These are phyloP conservation scores for Temnothorax nylanderi DNA, from an alignment of 1,140 invertebrate genomes.

Conservation along the genomic window DNA sequence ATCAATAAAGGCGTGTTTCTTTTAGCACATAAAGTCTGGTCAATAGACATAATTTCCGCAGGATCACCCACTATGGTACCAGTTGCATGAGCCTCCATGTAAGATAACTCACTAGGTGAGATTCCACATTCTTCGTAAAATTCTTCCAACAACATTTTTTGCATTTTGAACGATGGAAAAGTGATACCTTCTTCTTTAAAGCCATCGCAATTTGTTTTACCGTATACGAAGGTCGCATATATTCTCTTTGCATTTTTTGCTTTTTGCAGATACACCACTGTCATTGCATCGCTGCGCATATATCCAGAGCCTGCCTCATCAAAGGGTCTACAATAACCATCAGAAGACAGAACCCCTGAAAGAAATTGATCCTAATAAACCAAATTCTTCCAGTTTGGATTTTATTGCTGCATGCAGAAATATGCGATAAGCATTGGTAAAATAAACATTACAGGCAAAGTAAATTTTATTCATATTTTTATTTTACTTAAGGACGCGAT, in stretches of 20 bases:
- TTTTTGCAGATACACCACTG: slow-evolving; percentile 93
- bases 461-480: too few species aligned
- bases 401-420: not conserved
- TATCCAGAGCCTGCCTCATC: slow-evolving; percentile 93
- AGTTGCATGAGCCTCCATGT: slow-evolving; percentile 97
- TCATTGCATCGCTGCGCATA: slow-evolving; percentile 91
- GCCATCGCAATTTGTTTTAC: slow-evolving; percentile 91
- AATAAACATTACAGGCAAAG: too few species aligned
- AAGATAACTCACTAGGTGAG: slow-evolving; percentile 83
- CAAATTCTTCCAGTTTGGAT: not conserved
- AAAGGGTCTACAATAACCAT: slow-evolving; percentile 96
- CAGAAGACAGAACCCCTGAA: slow-evolving; percentile 92
- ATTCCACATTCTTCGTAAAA: slow-evolving; percentile 86
- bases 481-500: too few species aligned
- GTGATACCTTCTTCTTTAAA: slow-evolving; percentile 96
- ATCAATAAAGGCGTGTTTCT: slow-evolving; percentile 91
- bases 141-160: slow-evolving; percentile 92
- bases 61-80: slow-evolving; percentile 93
- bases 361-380: not conserved
- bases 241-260: slow-evolving; percentile 91
- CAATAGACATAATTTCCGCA: slow-evolving; percentile 94
- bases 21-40: slow-evolving; percentile 92
- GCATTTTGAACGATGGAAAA: slow-evolving; percentile 94
- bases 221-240: slow-evolving; percentile 90
- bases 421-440: not conserved